Evolutionary conservation across 2,797 vertebrate species (phyloP).

Genomic region (Scyliorhinus canicula): DNA sequence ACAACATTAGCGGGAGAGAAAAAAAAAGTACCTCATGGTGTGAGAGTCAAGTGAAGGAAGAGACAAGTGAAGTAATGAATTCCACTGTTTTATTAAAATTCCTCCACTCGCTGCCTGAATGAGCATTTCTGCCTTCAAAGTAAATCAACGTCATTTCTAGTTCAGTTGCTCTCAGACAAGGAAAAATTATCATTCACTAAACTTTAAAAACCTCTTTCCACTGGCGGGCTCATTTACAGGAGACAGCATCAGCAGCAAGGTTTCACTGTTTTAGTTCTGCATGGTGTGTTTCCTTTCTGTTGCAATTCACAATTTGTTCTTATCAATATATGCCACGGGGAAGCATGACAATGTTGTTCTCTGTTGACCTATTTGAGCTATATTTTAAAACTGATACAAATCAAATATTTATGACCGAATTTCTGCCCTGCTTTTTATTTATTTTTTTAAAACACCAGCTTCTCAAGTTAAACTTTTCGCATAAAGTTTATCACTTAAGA

Average conservation of each 20-base stretch:
- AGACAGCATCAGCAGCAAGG: slow-evolving; percentile 38
- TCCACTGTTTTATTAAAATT: slow-evolving; percentile 52
- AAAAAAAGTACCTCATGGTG: slow-evolving; percentile 33
- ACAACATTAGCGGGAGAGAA: slow-evolving; percentile 48
- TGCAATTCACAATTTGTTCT: background rate
- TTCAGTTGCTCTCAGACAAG: slow-evolving; percentile 42
- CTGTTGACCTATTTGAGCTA: background rate
- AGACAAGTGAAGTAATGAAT: slow-evolving; percentile 51
- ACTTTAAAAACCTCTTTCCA: slow-evolving; percentile 40
- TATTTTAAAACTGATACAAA: slow-evolving; percentile 28
- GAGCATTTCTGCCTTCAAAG: slow-evolving; percentile 44
- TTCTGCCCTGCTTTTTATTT: background rate
- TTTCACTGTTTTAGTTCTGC: slow-evolving; percentile 28
- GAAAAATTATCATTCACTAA: slow-evolving; percentile 44
- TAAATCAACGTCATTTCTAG: slow-evolving; percentile 46
- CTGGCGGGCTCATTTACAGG: slow-evolving; percentile 43
- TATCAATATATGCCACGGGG: background rate
- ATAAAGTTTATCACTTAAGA: background rate
- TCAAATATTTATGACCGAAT: slow-evolving; percentile 23
- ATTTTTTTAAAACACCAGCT: background rate
- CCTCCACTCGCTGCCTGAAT: slow-evolving; percentile 47
- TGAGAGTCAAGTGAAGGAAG: slow-evolving; percentile 11
- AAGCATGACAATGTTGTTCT: background rate
- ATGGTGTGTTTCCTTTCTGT: background rate
- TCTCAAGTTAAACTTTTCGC: slow-evolving; percentile 12